phyloP scores from a whole-genome alignment of 2,888 invertebrate species.

The Slavum lentiscoides region DNA sequence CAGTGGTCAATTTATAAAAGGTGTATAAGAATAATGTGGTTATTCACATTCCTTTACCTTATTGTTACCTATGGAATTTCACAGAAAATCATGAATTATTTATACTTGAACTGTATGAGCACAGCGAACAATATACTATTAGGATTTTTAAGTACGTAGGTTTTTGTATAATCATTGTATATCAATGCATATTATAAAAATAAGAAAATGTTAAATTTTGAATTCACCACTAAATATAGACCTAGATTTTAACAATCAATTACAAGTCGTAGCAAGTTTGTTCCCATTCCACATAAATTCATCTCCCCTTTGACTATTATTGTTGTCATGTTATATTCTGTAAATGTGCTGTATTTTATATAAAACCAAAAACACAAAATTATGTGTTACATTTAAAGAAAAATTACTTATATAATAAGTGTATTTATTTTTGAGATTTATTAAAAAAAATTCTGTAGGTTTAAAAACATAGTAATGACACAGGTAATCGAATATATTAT shows the following conservation, averaged over 20 bases:
- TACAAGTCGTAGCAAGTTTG: background rate
- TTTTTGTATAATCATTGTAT: too few species aligned
- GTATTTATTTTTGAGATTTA: background rate
- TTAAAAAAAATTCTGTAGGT: background rate
- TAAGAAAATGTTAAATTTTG: background rate
- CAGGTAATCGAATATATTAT: conserved; percentile 5
- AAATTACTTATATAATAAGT: background rate
- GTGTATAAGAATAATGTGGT: too few species aligned
- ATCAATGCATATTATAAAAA: too few species aligned
- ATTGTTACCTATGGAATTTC: too few species aligned
- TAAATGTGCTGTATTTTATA: conserved; percentile 20
- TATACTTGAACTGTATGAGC: too few species aligned
- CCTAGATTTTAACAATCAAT: background rate
- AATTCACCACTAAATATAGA: background rate
- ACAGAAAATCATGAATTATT: too few species aligned
- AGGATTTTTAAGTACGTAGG: too few species aligned
- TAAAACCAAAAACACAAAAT: background rate
- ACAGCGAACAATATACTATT: too few species aligned
- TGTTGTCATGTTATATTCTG: conserved; percentile 33
- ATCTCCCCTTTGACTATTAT: conserved; percentile 4
- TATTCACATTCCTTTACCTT: too few species aligned
- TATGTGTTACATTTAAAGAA: background rate
- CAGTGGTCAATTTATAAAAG: too few species aligned
- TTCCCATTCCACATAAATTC: background rate
- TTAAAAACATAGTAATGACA: conserved; percentile 24